These are phyloP conservation scores for Ceyx melanurus DNA, from an alignment of 2,113 vertebrate genomes.

Conservation along the genomic window DNA sequence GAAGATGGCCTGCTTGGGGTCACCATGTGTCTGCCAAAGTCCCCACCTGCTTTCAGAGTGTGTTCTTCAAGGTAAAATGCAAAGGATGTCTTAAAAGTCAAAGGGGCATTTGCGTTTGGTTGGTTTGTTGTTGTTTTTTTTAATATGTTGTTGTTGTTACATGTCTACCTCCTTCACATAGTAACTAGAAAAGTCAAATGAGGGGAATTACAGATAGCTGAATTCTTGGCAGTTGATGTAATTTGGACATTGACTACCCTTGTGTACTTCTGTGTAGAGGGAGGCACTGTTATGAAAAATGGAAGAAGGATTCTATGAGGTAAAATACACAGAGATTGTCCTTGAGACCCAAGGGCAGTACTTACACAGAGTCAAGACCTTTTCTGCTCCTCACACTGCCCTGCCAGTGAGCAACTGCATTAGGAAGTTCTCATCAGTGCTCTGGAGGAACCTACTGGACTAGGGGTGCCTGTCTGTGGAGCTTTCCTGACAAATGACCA, in stretches of 20 bases:
- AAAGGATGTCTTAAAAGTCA: neutral
- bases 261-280: neutral
- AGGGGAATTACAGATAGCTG: neutral
- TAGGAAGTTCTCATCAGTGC: too few species aligned
- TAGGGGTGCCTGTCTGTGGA: too few species aligned
- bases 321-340: neutral
- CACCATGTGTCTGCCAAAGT: neutral
- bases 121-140: neutral
- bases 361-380: neutral
- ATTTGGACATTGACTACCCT: neutral
- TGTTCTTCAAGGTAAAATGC: neutral
- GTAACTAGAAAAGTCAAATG: neutral
- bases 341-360: too few species aligned
- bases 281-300: neutral
- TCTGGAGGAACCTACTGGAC: too few species aligned
- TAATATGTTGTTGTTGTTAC: neutral
- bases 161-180: neutral
- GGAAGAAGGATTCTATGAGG: neutral
- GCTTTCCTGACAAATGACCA: too few species aligned
- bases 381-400: neutral
- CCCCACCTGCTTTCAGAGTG: neutral
- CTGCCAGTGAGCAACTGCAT: too few species aligned
- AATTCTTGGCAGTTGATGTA: neutral
- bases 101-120: neutral
- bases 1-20: neutral